Conservation (phyloP, 2,113 vertebrate species). For the Epinephelus fuscoguttatus region DNA sequence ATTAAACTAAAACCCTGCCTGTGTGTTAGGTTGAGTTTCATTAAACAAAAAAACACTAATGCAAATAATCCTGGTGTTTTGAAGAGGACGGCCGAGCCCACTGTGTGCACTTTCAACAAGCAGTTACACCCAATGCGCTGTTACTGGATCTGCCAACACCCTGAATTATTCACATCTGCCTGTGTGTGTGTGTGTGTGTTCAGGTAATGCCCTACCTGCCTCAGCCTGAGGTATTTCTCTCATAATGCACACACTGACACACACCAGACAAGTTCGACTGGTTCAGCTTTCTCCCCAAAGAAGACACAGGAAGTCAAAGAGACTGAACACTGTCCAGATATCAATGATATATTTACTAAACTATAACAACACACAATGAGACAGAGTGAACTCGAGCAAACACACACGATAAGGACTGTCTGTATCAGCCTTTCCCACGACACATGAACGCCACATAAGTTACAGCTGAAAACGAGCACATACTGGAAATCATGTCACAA, state of each 20-base stretch:
- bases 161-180: constrained; percentile 68
- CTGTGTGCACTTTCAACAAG: not conserved
- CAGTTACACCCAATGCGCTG: constrained; percentile 14
- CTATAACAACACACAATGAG: not conserved
- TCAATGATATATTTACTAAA: not conserved
- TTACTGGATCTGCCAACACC: constrained; percentile 46
- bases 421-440: not conserved
- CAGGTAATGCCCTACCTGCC: constrained; percentile 1
- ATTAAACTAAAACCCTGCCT: not conserved
- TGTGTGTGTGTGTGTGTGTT: constrained; percentile 23
- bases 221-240: constrained; percentile 22
- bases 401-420: too few species aligned
- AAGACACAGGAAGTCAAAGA: not conserved
- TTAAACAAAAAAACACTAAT: not conserved
- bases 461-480: not conserved
- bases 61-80: not conserved
- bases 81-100: not conserved
- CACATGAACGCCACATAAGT: not conserved
- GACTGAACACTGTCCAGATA: not conserved
- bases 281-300: constrained; percentile 27
- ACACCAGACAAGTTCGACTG: constrained; percentile 55
- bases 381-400: not conserved
- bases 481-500: not conserved
- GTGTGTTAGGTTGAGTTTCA: not conserved
- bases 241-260: not conserved